Conservation (phyloP, 2,113 vertebrate species). For the Campylomormyrus numenius region DNA sequence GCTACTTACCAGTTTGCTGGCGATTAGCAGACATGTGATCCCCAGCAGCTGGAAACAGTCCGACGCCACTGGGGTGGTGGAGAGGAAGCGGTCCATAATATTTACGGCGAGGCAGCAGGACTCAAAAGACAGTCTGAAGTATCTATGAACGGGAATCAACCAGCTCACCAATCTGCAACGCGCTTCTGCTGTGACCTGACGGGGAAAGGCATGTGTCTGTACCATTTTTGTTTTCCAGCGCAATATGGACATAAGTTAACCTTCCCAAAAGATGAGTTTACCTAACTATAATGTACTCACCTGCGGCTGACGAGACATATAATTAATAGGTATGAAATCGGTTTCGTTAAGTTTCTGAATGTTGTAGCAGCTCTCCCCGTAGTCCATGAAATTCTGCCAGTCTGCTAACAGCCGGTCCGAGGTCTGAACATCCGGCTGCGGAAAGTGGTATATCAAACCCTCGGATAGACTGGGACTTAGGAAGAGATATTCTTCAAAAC, state of each 20-base stretch:
- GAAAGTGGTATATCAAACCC: neutral
- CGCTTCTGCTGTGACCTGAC: conserved; percentile 77
- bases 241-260: neutral
- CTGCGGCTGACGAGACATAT: conserved; percentile 76
- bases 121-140: conserved; percentile 79
- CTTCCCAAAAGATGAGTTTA: neutral
- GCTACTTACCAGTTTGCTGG: conserved; percentile 78
- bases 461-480: conserved; percentile 32
- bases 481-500: conserved; percentile 64
- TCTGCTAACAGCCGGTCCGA: conserved; percentile 26
- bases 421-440: neutral
- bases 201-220: neutral
- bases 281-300: conserved; percentile 49
- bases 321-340: conserved; percentile 65
- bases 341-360: conserved; percentile 68
- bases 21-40: conserved; percentile 77
- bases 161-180: conserved; percentile 86
- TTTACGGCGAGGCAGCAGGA: conserved; percentile 81
- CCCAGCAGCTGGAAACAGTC: conserved; percentile 96
- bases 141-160: conserved; percentile 78
- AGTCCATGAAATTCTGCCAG: conserved; percentile 67
- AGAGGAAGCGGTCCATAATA: conserved; percentile 83
- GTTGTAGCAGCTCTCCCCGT: conserved; percentile 74
- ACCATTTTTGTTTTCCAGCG: neutral
- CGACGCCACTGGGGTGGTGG: conserved; percentile 74